Evolutionary conservation across 2,888 invertebrate species (phyloP).

Genomic region (Watsonalla binaria): DNA sequence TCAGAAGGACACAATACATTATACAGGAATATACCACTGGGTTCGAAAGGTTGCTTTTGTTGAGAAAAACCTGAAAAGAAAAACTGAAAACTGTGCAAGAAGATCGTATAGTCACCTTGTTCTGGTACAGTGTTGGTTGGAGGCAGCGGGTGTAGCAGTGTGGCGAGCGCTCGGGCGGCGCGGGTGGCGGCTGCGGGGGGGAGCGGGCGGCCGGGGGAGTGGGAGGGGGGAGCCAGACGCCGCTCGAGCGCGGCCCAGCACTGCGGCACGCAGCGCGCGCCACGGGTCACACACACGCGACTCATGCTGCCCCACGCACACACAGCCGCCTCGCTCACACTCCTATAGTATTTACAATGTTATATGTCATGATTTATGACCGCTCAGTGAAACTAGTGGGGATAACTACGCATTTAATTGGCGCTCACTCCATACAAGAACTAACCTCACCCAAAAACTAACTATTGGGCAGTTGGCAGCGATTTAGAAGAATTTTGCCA

Average conservation of each 20-base stretch:
- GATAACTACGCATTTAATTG: too few species aligned
- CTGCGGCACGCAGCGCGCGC: constrained; percentile 30
- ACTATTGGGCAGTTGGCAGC: too few species aligned
- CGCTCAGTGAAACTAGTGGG: too few species aligned
- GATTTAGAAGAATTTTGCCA: too few species aligned
- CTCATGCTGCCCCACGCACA: constrained; percentile 59
- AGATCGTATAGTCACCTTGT: constrained; percentile 36
- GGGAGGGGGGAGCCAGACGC: constrained; percentile 1
- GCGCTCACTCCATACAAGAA: too few species aligned
- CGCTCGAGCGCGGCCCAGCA: constrained; percentile 44
- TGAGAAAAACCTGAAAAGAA: too few species aligned
- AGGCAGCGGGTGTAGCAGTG: constrained; percentile 41
- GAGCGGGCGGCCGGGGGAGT: constrained; percentile 15
- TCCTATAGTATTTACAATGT: constrained; percentile 22
- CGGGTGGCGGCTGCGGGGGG: constrained; percentile 28
- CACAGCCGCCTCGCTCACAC: constrained; percentile 61
- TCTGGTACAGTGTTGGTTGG: constrained; percentile 33
- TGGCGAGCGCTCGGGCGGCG: constrained; percentile 53
- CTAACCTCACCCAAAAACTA: too few species aligned
- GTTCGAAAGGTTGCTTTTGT: too few species aligned
- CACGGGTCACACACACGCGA: constrained; percentile 42
- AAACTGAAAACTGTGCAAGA: too few species aligned
- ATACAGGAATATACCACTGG: too few species aligned
- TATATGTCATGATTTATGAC: too few species aligned
- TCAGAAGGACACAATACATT: too few species aligned